Evolutionary conservation across 2,113 vertebrate genomes (phyloP), one percentile per base, ranked within the genome.

Genomic region (Nycticebus coucang): DNA sequence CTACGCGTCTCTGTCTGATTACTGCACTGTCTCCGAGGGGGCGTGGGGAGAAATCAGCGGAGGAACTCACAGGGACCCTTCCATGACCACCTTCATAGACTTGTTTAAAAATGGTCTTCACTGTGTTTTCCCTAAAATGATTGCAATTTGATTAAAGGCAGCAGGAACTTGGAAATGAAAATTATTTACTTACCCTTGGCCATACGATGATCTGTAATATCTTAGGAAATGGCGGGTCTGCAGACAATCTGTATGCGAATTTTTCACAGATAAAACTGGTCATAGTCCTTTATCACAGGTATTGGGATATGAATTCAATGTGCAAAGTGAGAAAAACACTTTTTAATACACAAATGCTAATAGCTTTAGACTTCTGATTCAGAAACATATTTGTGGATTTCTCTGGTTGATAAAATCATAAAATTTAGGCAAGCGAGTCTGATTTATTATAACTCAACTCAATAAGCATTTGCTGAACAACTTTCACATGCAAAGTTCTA

Each of bases 391-490:
- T 21, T 89, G 45, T 84, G 3, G 22, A 82, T 74, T 81, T 92
- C 37, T 88, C 79, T 80, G 24, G 21, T 57, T 3, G 0, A 78
- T 87, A 72, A 88, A 88, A 95, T 87, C 13, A 35, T 59, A 80
- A 80, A 53, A 77, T 79, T 88, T 95, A 91, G 86, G 66, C 53
- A 88, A 83, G 33, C 3, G 26, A 68, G 11, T 89, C 78, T 94
- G 79, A 59, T 91, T 93, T 86, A 69, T 83, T 86, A 57, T 64
- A 59, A 91, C 68, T 94, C 2, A 24, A 80, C 69, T 84, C 81
- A 59, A 57, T 85, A 59, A 89, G 33, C 11, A 74, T 89, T 91
- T 89, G 59, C n/a, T 62, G 59, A 96, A 83, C 87, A 64, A 82
- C 72, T 93, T 91, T 71, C 50, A 57, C 0, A 4, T 37, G 35